These are phyloP conservation scores for Cerceris ruficornis DNA, from an alignment of 2,888 invertebrate species.

Conservation along the genomic window DNA sequence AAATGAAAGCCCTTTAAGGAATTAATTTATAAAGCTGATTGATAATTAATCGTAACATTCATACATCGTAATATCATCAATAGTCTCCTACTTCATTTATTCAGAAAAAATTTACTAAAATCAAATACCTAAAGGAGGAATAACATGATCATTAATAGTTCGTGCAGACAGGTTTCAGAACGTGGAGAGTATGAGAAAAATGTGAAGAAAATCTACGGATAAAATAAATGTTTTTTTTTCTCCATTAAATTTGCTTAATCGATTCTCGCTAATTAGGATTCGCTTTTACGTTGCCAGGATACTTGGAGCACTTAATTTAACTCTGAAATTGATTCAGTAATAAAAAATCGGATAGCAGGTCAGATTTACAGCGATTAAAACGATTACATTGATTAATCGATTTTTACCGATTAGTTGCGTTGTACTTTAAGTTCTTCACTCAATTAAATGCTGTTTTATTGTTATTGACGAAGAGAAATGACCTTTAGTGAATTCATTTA, in stretches of 20 bases:
- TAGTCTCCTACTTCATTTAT: too few relatives aligned
- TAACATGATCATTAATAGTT: too few relatives aligned
- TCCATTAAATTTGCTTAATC: neutral
- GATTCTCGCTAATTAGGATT: conserved; percentile 8
- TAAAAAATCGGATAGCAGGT: conserved; percentile 8
- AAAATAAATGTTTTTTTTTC: neutral
- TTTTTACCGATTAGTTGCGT: conserved; percentile 5
- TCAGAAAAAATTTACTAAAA: too few relatives aligned
- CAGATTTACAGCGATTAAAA: conserved; percentile 21
- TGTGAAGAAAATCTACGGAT: neutral
- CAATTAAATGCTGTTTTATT: neutral
- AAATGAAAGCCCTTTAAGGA: too few relatives aligned
- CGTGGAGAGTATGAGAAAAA: neutral
- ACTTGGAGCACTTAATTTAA: conserved; percentile 11
- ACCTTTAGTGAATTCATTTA: too few relatives aligned
- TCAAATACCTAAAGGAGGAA: too few relatives aligned
- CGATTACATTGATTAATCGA: conserved; percentile 23
- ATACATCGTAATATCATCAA: too few relatives aligned
- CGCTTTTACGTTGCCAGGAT: conserved; percentile 2
- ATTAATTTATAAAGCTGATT: too few relatives aligned
- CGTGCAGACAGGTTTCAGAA: neutral
- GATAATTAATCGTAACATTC: too few relatives aligned
- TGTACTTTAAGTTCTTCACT: conserved; percentile 7
- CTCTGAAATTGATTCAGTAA: conserved; percentile 1
- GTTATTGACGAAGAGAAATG: neutral